Conservation (phyloP, 1,140 invertebrate species). For the Drosophila busckii region DNA sequence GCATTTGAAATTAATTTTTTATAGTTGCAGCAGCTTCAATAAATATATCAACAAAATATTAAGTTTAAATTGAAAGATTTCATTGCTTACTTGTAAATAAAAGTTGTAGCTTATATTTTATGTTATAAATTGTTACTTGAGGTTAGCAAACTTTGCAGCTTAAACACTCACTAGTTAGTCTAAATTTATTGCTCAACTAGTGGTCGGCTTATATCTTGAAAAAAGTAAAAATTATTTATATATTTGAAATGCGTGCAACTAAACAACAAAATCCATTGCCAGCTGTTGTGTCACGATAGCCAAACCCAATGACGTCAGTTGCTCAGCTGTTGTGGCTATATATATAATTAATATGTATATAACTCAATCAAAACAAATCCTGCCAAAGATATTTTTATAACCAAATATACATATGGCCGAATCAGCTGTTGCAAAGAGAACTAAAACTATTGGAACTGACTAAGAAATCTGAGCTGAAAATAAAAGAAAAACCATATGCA, state of each 20-base stretch:
- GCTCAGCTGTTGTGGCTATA: slow-evolving; percentile 40
- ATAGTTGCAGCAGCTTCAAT: too few relatives aligned
- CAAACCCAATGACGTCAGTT: slow-evolving; percentile 16
- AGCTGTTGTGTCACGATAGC: slow-evolving; percentile 19
- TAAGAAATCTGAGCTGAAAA: slow-evolving; percentile 15
- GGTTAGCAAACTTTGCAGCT: too few relatives aligned
- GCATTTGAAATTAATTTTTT: too few relatives aligned
- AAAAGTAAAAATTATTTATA: not conserved
- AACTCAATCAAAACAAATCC: slow-evolving; percentile 2
- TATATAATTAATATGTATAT: slow-evolving; percentile 19
- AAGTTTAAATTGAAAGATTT: too few relatives aligned
- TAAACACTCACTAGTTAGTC: too few relatives aligned
- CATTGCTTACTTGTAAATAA: too few relatives aligned
- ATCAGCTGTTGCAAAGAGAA: slow-evolving; percentile 29
- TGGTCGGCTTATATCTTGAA: too few relatives aligned
- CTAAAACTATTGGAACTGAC: slow-evolving; percentile 6
- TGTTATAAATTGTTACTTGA: too few relatives aligned
- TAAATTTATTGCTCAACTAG: too few relatives aligned
- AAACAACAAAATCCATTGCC: slow-evolving; percentile 10
- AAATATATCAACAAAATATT: too few relatives aligned
- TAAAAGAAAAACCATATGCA: slow-evolving; percentile 26
- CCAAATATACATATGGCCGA: slow-evolving; percentile 1
- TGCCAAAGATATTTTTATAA: slow-evolving; percentile 10
- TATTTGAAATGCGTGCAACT: too few relatives aligned
- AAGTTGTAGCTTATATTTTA: too few relatives aligned